Conservation (phyloP, 1,140 invertebrate species). For the Plectus sambesii region DNA sequence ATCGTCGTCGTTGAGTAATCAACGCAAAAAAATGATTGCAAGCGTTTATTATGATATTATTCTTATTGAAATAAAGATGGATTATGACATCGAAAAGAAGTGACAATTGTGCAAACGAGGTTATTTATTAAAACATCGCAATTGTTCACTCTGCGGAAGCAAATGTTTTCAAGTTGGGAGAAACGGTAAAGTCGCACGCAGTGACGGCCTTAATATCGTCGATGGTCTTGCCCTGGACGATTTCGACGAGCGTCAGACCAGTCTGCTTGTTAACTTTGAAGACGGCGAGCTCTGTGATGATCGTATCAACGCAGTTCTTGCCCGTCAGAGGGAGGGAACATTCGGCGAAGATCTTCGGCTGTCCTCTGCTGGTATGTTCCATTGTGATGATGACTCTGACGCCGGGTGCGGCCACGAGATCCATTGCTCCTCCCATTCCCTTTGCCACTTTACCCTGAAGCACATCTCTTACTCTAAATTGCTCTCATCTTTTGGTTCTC, state of each 20-base stretch:
- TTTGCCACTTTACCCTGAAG: neutral
- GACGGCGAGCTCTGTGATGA: constrained; percentile 86
- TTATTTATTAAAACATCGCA: no score
- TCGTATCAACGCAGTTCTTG: constrained; percentile 76
- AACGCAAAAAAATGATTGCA: no score
- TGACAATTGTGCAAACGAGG: no score
- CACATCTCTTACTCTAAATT: neutral
- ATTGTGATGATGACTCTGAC: constrained; percentile 76
- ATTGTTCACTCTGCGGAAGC: no score
- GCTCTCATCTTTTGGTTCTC: neutral
- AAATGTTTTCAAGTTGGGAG: no score
- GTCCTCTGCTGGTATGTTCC: constrained; percentile 81
- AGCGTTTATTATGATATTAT: no score
- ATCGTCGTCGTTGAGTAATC: no score
- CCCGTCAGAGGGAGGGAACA: constrained; percentile 91
- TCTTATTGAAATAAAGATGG: no score
- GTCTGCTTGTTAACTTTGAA: constrained; percentile 72
- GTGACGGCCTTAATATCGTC: constrained; percentile 69
- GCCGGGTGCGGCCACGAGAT: constrained; percentile 63
- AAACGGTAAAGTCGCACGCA: constrained; percentile 72
- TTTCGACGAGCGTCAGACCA: constrained; percentile 64
- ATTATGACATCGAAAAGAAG: no score
- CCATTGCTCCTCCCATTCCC: constrained; percentile 92
- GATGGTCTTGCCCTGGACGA: constrained; percentile 64
- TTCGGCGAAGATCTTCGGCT: constrained; percentile 73